These are phyloP conservation scores for Dicrurus megarhynchus DNA, from an alignment of 2,113 vertebrate genomes.

Conservation along the genomic window DNA sequence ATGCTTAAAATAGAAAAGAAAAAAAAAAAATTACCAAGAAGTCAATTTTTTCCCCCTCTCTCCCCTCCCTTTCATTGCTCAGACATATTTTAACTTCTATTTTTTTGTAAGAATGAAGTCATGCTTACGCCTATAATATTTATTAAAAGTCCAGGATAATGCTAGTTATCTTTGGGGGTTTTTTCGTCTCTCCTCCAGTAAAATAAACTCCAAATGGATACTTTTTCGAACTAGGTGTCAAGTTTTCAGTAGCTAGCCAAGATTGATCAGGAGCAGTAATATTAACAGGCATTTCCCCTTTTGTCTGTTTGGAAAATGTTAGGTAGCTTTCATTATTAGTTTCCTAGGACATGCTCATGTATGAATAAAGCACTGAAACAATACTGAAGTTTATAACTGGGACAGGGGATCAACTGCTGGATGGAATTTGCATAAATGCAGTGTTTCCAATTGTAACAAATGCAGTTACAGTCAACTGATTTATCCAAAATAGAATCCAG, in stretches of 20 bases:
- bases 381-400: not conserved
- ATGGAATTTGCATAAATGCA: not conserved
- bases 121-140: not conserved
- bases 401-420: not conserved
- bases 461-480: not conserved
- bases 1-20: conserved; percentile 76
- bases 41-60: not conserved
- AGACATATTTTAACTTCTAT: not conserved
- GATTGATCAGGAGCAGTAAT: not conserved
- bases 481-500: not conserved
- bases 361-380: not conserved
- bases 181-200: not conserved
- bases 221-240: not conserved
- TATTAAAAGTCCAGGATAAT: not conserved
- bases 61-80: not conserved
- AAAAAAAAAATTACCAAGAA: not conserved
- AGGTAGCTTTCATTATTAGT: not conserved
- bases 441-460: not conserved
- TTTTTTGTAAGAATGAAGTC: not conserved
- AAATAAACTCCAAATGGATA: not conserved
- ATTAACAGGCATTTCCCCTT: not conserved
- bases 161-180: not conserved
- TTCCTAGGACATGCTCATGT: not conserved
- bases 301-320: not conserved
- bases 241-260: not conserved